Evolutionary conservation across 2,113 vertebrate genomes (phyloP), one percentile per base, ranked within the genome.

Genomic region (Dasypus novemcinctus): DNA sequence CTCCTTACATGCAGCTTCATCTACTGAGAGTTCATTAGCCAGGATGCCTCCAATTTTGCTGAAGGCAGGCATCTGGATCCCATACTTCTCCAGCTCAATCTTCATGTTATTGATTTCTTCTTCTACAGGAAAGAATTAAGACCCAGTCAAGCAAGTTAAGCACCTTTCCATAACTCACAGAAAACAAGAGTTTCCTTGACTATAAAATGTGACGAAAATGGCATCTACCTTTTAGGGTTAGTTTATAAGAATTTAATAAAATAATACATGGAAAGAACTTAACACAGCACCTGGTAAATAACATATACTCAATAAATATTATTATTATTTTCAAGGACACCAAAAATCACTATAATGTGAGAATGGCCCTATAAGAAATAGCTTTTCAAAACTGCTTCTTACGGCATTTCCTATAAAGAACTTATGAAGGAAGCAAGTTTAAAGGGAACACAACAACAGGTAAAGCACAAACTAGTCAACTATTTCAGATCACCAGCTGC

Each of bases 31-130:
- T 75, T 99, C 99, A 68, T 99, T 99, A 59, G 99, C 99, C 98
- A 99, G 98, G 97, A 99, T 99, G 59, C 99, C 99, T n/a, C 99
- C 99, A 17, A 99, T 99, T 98, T 99, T 99, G 98, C 99, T 99
- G 98, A 99, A 99, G 89, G 99, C 99, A 3, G 99, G 99, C 99
- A 99, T 99, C 98, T 99, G 99, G 98, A 99, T 99, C n/a, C 99
- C 99, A 17, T 99, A 99, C 97, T 99, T 99, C 93, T 99, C 99
- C 97, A 99, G 98, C 96, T 99, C 99, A 9, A 98, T 99, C 98
- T 99, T 99, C 99, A 99, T 99, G 98, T 99, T 99, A 98, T 99
- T 99, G 97, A 99, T 99, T 97, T 99, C 99, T 98, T 99, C 99
- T 98, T 99, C 99, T 99, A 97, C 84, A 97, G 98, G 21, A 96